Percentiles rank a stretch among this genome's conserved stretches.
These are phyloP conservation scores for Crotalus horridus DNA, from an alignment of 2,113 vertebrate genomes.

Conservation along the genomic window DNA sequence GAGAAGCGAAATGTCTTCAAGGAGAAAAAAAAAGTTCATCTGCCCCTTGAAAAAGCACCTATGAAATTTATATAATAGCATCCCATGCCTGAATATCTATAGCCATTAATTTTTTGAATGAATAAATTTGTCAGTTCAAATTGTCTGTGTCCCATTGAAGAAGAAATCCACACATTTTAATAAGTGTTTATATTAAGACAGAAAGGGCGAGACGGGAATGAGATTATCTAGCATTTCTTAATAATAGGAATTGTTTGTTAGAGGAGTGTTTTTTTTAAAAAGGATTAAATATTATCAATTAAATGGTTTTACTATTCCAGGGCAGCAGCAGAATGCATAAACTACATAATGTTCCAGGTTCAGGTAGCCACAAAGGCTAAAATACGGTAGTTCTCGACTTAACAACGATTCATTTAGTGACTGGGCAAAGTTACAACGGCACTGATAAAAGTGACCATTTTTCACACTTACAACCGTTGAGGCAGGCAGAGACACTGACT, in stretches of 20 bases:
- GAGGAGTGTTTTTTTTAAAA: not conserved
- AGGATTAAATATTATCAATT: not conserved
- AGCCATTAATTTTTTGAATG: not conserved
- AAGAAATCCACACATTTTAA: not conserved
- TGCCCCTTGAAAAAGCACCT: not conserved
- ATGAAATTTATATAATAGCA: not conserved
- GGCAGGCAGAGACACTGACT: not conserved
- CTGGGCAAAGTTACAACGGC: no score
- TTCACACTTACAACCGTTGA: no score
- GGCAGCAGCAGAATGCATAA: not conserved
- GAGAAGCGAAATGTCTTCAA: not conserved
- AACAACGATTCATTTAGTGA: no score
- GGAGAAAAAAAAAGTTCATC: not conserved
- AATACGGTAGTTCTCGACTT: no score
- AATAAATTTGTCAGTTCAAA: not conserved
- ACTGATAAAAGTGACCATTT: no score
- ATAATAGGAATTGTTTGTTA: not conserved
- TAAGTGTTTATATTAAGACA: not conserved
- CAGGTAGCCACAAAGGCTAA: no score
- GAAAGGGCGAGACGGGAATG: not conserved
- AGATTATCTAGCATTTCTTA: not conserved
- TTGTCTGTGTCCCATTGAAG: not conserved
- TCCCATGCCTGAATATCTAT: not conserved
- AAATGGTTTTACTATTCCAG: not conserved
- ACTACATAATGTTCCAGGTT: not conserved